phyloP scores from a whole-genome alignment of 2,797 vertebrate species.

The Avahi laniger region DNA sequence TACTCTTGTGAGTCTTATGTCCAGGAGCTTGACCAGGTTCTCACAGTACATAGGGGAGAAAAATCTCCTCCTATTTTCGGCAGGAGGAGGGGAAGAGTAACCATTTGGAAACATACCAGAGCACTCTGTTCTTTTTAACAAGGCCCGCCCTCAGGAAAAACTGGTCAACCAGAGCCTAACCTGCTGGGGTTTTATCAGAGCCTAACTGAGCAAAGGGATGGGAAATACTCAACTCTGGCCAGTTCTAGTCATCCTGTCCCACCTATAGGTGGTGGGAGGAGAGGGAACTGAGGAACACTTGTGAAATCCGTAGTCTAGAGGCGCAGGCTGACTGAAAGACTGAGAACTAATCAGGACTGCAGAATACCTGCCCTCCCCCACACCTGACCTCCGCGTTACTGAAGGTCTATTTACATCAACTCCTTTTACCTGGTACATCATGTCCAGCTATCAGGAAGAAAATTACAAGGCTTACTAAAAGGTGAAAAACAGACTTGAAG shows the following conservation, averaged over 20 bases:
- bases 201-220: neutral
- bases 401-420: neutral
- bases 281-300: too few relatives aligned
- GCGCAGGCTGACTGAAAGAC: neutral
- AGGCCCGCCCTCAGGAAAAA: neutral
- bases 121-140: neutral
- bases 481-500: neutral
- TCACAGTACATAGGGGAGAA: neutral
- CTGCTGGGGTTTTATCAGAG: too few relatives aligned
- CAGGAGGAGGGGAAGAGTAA: neutral
- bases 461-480: neutral
- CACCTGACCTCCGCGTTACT: neutral
- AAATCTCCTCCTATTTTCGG: neutral
- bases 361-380: neutral
- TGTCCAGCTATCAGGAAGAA: neutral
- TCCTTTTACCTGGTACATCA: neutral
- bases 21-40: neutral
- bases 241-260: neutral
- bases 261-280: neutral
- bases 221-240: neutral
- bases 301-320: neutral
- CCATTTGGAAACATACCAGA: neutral
- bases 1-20: neutral
- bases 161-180: too few relatives aligned
- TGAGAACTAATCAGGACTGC: neutral